These are phyloP conservation scores for Diphyllodes magnificus DNA, from an alignment of 2,113 vertebrate species.

Conservation along the genomic window DNA sequence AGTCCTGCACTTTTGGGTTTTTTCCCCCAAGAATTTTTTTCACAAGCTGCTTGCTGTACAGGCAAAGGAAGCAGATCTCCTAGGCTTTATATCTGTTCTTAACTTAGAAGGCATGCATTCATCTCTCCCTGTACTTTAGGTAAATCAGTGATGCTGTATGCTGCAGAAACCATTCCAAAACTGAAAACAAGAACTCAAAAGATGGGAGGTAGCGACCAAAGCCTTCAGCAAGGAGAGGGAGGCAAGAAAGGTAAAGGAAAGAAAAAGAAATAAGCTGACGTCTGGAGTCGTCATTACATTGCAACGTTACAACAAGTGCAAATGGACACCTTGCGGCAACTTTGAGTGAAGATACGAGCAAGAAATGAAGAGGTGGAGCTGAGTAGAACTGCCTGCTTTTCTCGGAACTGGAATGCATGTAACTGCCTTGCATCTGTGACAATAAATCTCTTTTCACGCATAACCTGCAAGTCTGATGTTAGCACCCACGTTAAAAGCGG, in stretches of 20 bases:
- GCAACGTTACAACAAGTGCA: neutral
- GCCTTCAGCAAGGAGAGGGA: conserved; percentile 87
- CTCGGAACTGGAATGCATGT: conserved; percentile 28
- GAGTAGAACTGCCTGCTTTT: neutral
- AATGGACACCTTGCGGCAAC: neutral
- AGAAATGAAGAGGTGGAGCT: neutral
- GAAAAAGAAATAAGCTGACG: conserved; percentile 82
- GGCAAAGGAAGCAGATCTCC: neutral
- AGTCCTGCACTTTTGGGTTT: neutral
- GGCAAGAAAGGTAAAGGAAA: conserved; percentile 98
- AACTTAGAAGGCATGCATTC: neutral
- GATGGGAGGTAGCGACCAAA: conserved; percentile 83
- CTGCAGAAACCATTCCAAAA: conserved; percentile 95
- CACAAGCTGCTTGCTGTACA: neutral
- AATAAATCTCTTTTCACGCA: neutral
- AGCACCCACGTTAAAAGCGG: neutral
- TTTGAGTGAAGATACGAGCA: neutral
- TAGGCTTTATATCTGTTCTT: neutral
- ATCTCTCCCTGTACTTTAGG: conserved; percentile 68
- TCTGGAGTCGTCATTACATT: neutral
- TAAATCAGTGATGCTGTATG: conserved; percentile 91
- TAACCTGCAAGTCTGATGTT: neutral
- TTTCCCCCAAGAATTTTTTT: neutral
- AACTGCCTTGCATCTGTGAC: neutral
- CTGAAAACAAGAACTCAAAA: conserved; percentile 94